phyloP scores from a whole-genome alignment of 2,113 vertebrate genomes.

The Noctilio leporinus region DNA sequence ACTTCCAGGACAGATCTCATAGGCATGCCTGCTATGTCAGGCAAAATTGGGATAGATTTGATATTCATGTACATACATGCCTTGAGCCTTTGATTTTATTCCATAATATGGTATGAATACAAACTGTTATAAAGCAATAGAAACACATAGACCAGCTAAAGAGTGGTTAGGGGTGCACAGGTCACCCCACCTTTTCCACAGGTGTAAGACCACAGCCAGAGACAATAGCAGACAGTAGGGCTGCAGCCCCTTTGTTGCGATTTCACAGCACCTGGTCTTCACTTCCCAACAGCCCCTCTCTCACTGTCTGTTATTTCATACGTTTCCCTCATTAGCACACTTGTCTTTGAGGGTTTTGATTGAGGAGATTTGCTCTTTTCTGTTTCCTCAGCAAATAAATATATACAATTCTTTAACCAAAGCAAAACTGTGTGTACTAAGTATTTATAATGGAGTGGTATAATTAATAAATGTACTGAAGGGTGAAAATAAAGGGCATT shows the following conservation, averaged over 20 bases:
- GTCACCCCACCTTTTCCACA: background rate
- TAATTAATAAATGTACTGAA: background rate
- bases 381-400: background rate
- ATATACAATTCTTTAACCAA: background rate
- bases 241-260: background rate
- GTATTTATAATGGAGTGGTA: background rate
- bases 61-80: background rate
- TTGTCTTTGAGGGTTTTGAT: background rate
- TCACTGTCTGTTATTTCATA: background rate
- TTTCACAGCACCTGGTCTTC: background rate
- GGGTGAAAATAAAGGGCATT: background rate
- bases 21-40: background rate
- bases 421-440: background rate
- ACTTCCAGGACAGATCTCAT: no score
- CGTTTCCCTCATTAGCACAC: background rate
- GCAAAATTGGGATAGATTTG: background rate
- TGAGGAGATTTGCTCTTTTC: background rate
- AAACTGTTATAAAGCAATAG: background rate
- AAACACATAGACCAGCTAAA: background rate
- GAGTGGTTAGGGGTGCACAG: background rate
- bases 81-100: background rate
- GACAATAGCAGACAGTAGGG: rapidly evolving
- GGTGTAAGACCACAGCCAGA: background rate
- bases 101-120: background rate
- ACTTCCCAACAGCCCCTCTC: background rate